A percentile compares a stretch with the other conserved stretches of the same genome.
These are phyloP conservation scores for Pteropus rufus DNA, from an alignment of 2,797 vertebrate species.

Conservation along the genomic window DNA sequence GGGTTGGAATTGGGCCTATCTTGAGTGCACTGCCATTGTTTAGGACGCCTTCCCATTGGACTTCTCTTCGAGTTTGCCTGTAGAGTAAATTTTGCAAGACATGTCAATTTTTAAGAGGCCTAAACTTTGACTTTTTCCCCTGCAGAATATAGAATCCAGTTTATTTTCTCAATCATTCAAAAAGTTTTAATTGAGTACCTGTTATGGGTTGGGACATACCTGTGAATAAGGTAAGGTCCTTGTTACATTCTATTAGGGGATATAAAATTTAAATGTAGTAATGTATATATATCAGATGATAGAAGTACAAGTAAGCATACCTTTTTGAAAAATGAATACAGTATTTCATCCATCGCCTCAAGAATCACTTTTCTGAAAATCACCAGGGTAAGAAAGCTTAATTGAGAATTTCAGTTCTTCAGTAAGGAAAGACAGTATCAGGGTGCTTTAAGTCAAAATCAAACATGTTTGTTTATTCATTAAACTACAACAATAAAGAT, in stretches of 20 bases:
- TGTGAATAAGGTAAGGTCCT: not conserved
- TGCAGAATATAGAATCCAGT: not conserved
- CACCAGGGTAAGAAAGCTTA: not conserved
- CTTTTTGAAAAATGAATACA: not conserved
- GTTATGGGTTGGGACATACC: not conserved
- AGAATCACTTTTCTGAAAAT: not conserved
- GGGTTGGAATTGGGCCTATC: not conserved
- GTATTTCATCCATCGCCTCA: not conserved
- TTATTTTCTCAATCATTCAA: not conserved
- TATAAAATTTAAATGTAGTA: not conserved
- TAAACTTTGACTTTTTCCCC: not conserved
- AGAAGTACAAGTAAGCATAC: not conserved
- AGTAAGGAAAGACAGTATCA: not conserved
- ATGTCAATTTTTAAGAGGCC: slow-evolving; percentile 18
- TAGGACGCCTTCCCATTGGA: not conserved
- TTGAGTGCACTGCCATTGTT: not conserved
- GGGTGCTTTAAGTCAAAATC: not conserved
- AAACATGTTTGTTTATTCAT: not conserved
- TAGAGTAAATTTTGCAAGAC: not conserved
- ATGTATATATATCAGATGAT: not conserved
- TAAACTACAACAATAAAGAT: not conserved
- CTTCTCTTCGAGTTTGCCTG: not conserved
- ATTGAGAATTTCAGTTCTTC: not conserved
- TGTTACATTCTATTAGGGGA: not conserved
- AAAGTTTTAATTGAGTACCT: not conserved